Evolutionary conservation across 2,113 vertebrate genomes (phyloP).

Genomic region (Murina feae): DNA sequence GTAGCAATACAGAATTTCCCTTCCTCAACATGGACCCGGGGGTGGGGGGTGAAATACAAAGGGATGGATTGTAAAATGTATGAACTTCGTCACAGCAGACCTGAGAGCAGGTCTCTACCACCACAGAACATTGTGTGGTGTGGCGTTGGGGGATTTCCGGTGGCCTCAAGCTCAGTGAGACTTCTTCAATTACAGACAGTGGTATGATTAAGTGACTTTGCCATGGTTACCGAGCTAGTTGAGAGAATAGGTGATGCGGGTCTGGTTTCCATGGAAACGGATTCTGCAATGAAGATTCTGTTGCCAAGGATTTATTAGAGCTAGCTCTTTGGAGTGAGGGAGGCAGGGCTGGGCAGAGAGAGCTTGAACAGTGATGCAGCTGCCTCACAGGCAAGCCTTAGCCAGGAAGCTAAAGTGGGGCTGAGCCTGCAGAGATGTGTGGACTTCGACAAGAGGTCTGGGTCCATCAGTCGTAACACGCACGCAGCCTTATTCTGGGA

Average conservation of each 20-base stretch:
- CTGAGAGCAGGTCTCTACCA: background rate
- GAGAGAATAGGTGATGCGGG: slow-evolving; percentile 48
- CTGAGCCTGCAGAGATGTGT: background rate
- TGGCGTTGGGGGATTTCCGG: background rate
- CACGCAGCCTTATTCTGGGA: background rate
- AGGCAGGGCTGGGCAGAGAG: slow-evolving; percentile 12
- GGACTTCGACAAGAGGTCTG: background rate
- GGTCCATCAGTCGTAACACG: background rate
- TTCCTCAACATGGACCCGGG: background rate
- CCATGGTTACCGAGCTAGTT: slow-evolving; percentile 48
- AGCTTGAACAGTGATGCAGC: background rate
- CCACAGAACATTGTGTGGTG: background rate
- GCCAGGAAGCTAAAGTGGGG: background rate
- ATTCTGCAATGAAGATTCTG: slow-evolving; percentile 43
- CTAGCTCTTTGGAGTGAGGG: slow-evolving; percentile 16
- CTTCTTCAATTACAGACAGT: slow-evolving; percentile 17
- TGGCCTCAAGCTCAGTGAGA: background rate
- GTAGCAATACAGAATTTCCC: background rate
- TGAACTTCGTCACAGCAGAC: background rate
- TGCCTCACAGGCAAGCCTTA: background rate
- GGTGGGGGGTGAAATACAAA: background rate
- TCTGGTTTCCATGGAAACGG: slow-evolving; percentile 64
- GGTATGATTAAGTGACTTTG: slow-evolving; percentile 46
- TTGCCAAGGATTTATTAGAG: slow-evolving; percentile 58
- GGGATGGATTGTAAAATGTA: background rate